Evolutionary conservation across 1,140 invertebrate species (phyloP).

Genomic region (Drosophila malerkotliana): DNA sequence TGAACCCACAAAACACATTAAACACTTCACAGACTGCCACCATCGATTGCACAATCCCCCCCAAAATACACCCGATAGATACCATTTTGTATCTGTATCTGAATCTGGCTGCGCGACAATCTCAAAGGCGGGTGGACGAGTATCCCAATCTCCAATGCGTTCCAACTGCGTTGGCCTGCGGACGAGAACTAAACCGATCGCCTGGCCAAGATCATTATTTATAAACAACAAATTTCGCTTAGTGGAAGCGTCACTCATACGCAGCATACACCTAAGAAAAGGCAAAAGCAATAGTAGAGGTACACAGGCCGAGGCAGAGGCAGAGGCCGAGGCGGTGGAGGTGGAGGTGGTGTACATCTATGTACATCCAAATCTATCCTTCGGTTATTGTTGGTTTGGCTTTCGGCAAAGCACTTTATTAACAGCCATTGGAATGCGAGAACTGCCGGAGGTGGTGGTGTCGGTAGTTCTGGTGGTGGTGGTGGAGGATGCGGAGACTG

Average conservation of each 20-base stretch:
- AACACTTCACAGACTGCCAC: background rate
- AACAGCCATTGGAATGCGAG: slow-evolving; percentile 72
- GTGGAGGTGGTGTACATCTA: background rate
- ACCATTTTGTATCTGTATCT: slow-evolving; percentile 65
- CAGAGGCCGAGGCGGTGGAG: background rate
- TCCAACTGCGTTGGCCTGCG: slow-evolving; percentile 72
- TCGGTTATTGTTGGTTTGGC: slow-evolving; percentile 75
- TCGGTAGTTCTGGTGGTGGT: background rate
- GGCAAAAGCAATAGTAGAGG: slow-evolving; percentile 2
- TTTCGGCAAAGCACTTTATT: slow-evolving; percentile 69
- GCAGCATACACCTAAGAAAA: slow-evolving; percentile 32
- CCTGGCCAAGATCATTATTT: slow-evolving; percentile 81
- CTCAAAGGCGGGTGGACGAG: slow-evolving; percentile 31
- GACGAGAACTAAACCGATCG: slow-evolving; percentile 75
- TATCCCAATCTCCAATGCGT: slow-evolving; percentile 47
- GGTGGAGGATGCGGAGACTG: slow-evolving; percentile 34
- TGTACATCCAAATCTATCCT: slow-evolving; percentile 50
- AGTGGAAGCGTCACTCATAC: slow-evolving; percentile 68
- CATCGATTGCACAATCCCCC: slow-evolving; percentile 18
- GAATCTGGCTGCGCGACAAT: slow-evolving; percentile 41
- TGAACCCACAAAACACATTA: slow-evolving; percentile 26
- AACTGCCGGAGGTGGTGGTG: slow-evolving; percentile 14
- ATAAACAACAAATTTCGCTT: slow-evolving; percentile 77
- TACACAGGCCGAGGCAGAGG: slow-evolving; percentile 6
- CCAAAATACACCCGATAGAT: slow-evolving; percentile 30